A percentile compares a stretch with the other conserved stretches of the same genome.
These are phyloP conservation scores for Oryzias woworae DNA, from an alignment of 2,113 vertebrate genomes.

Conservation along the genomic window DNA sequence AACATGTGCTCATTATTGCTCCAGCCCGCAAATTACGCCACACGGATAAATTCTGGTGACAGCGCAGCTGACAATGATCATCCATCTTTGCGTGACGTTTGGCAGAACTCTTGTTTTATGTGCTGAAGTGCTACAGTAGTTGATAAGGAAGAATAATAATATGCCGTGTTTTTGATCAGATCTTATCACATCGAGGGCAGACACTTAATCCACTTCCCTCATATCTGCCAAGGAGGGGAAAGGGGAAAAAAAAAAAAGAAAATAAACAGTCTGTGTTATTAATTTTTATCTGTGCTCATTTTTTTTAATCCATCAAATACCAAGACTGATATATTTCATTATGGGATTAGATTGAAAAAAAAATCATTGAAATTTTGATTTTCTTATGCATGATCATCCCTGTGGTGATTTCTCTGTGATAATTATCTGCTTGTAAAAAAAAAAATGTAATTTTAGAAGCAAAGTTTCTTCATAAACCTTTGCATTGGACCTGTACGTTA, in stretches of 20 bases:
- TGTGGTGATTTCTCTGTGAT: no score
- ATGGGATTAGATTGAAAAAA: no score
- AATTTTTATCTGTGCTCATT: background rate
- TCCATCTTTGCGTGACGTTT: constrained; percentile 66
- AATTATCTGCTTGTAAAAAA: no score
- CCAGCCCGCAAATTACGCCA: constrained; percentile 65
- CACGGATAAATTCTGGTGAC: constrained; percentile 74
- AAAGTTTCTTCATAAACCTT: no score
- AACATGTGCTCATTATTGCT: constrained; percentile 62
- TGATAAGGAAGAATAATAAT: constrained; percentile 68
- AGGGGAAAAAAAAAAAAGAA: background rate
- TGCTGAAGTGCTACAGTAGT: constrained; percentile 63
- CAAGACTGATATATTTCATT: no score
- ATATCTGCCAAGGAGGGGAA: constrained; percentile 27
- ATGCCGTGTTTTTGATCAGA: constrained; percentile 58
- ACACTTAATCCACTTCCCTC: constrained; percentile 59
- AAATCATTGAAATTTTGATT: no score
- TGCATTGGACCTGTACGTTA: no score
- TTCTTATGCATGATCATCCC: no score
- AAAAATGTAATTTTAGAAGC: no score
- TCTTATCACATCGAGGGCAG: constrained; percentile 52
- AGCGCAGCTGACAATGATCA: constrained; percentile 56
- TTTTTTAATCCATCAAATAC: background rate
- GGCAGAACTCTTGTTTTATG: constrained; percentile 69
- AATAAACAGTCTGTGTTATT: constrained; percentile 14